A percentile compares a stretch with the other conserved stretches of the same genome.
Conservation (phyloP, 1,140 invertebrate species). For the Bombyx mandarina region DNA sequence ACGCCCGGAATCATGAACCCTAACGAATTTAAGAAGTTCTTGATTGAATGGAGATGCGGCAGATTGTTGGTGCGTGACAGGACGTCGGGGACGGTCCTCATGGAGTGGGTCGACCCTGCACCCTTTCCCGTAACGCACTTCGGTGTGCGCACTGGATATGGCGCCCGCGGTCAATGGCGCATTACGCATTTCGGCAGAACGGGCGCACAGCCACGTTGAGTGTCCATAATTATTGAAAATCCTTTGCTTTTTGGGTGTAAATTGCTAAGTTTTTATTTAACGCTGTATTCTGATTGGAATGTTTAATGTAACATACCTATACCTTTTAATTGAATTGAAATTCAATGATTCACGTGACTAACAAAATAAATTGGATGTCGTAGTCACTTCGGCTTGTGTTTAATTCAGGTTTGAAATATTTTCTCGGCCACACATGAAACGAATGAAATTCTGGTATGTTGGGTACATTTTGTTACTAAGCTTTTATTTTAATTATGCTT, state of each 20-base stretch:
- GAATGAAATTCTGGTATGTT: constrained; percentile 38
- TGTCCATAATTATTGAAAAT: constrained; percentile 23
- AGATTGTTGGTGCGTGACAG: constrained; percentile 64
- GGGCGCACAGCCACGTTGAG: constrained; percentile 47
- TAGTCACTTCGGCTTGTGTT: constrained; percentile 2
- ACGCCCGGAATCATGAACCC: constrained; percentile 71
- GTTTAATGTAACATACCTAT: too few species aligned
- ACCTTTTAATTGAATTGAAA: neutral
- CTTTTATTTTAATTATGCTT: constrained; percentile 7
- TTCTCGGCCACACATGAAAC: too few species aligned
- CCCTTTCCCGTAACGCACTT: constrained; percentile 74
- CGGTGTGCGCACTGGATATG: constrained; percentile 75
- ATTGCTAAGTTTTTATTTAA: constrained; percentile 19
- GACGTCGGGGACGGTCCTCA: constrained; percentile 53
- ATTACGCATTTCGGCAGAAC: constrained; percentile 46
- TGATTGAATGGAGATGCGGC: constrained; percentile 74
- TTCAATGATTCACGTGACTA: constrained; percentile 13
- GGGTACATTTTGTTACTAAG: constrained; percentile 57
- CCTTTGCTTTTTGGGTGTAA: constrained; percentile 24
- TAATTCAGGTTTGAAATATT: too few species aligned
- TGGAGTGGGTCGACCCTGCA: constrained; percentile 73
- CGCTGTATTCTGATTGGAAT: neutral
- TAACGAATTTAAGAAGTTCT: constrained; percentile 72
- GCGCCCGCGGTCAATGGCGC: constrained; percentile 74
- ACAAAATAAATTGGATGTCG: constrained; percentile 25